phyloP scores from a whole-genome alignment of 2,888 invertebrate species.

The Eurytoma adleriae region DNA sequence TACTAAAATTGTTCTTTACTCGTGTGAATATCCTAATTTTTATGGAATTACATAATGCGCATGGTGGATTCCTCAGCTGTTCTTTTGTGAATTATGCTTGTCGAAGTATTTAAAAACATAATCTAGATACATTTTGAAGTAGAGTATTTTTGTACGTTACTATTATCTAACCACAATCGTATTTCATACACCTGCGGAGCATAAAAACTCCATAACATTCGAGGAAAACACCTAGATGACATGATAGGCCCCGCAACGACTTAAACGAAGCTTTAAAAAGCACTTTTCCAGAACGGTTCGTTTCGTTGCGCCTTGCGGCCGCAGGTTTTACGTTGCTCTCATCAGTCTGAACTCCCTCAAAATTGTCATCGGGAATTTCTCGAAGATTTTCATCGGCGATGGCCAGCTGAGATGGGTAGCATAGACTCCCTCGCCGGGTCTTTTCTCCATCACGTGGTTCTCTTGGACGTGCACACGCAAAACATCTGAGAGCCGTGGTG shows the following conservation, averaged over 20 bases:
- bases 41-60: no score
- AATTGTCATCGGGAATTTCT: constrained; percentile 17
- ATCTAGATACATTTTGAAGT: no score
- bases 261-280: constrained; percentile 36
- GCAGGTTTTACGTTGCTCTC: not conserved
- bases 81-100: no score
- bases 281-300: constrained; percentile 36
- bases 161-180: no score
- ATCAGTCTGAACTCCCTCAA: not conserved
- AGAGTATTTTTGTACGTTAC: no score
- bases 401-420: constrained; percentile 41
- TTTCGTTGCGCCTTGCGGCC: constrained; percentile 11
- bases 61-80: no score
- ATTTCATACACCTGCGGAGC: not conserved
- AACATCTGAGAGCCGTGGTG: constrained; percentile 5
- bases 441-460: constrained; percentile 23
- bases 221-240: no score
- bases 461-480: constrained; percentile 13
- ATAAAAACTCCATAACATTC: not conserved
- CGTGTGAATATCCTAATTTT: no score
- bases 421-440: constrained; percentile 17
- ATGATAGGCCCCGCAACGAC: no score
- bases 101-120: no score
- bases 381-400: constrained; percentile 51
- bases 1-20: no score